A percentile compares a stretch with the other conserved stretches of the same genome.
Evolutionary conservation across 35 echinoderm and acorn worm species (phyloP).

Genomic region (Anneissia japonica): DNA sequence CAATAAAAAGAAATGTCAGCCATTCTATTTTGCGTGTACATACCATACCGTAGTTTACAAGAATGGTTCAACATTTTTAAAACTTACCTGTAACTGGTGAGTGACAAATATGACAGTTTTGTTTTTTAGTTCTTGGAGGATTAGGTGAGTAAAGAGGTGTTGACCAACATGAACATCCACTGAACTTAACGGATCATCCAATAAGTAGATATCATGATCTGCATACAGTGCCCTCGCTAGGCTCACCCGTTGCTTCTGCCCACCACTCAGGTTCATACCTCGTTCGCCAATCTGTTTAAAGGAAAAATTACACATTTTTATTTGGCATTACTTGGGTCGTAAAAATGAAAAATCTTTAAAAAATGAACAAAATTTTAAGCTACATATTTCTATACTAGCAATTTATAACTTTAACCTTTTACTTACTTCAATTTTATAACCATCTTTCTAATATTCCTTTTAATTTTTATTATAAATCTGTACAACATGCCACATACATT

Average conservation of each 20-base stretch:
- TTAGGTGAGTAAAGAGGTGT: slow-evolving; percentile 10
- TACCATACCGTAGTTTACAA: not conserved
- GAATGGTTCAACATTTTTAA: not conserved
- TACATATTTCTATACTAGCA: too few relatives aligned
- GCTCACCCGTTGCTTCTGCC: slow-evolving; percentile 94
- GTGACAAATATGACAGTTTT: slow-evolving; percentile 19
- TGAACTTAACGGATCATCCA: slow-evolving; percentile 42
- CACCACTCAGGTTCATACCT: slow-evolving; percentile 89
- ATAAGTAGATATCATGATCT: slow-evolving; percentile 74
- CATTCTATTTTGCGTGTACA: not conserved
- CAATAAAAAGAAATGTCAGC: not conserved
- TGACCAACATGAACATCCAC: slow-evolving; percentile 24
- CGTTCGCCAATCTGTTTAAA: slow-evolving; percentile 77
- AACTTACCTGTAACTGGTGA: slow-evolving; percentile 13
- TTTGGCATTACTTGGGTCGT: too few relatives aligned
- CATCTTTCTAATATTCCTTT: too few relatives aligned
- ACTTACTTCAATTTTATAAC: too few relatives aligned
- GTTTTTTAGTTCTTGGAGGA: not conserved
- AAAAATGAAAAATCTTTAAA: too few relatives aligned
- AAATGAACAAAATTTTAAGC: too few relatives aligned
- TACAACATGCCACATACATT: too few relatives aligned
- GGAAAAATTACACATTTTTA: not conserved
- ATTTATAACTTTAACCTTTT: too few relatives aligned
- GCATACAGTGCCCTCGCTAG: slow-evolving; percentile 81
- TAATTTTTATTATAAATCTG: too few relatives aligned